Base-by-base conservation (phyloP, 2,797 vertebrate species). In the Aratinga solstitialis region DNA sequence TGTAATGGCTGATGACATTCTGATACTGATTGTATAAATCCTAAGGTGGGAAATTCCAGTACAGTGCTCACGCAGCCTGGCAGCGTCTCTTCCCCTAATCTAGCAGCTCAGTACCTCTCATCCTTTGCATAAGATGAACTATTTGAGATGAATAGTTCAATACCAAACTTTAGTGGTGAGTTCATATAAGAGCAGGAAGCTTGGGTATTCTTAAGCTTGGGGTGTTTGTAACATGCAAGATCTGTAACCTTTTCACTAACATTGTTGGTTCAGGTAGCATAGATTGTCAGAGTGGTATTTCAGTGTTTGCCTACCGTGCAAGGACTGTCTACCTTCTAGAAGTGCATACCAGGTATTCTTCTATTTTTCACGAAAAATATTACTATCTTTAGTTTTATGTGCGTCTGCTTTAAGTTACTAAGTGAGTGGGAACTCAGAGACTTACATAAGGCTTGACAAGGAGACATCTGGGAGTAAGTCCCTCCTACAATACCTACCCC, bases 1-100 rank as follows among this genome's bases (percentile, higher is more conserved):
- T 58, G 36, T 58, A 72, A 29, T 69, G 30, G 17, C 12, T 67
- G 42, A 56, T 69, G 50, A 47, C 22, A 7, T 34, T 47, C 30
- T 58, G 14, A 47, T 51, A 48, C 7, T 13, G 23, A 26, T 13
- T 53, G 18, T 63, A n/a, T 32, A 76, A 90, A 58, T 47, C 18
- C 9, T 24, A 63, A 36, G 14, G 26, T 36, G 8, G 11, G 51
- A 91, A 77, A 59, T 21, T 21, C 42, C 30, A 54, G 11, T 4
- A 14, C 40, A 48, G 34, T 0, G 0, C 16, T 71, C 1, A 0
- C 7, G 53, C 5, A 88, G 17, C 16, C 36, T 38, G 32, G 17
- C 26, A 62, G 10, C 26, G 1, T 19, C 34, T 75, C 43, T 32
- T 82, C 23, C 22, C 29, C 26, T 40, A 47, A 12, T 30, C 34